A percentile compares a stretch with the other conserved stretches of the same genome.
phyloP scores from a whole-genome alignment of 2,888 invertebrate genomes.

The Exephanes ischioxanthus region DNA sequence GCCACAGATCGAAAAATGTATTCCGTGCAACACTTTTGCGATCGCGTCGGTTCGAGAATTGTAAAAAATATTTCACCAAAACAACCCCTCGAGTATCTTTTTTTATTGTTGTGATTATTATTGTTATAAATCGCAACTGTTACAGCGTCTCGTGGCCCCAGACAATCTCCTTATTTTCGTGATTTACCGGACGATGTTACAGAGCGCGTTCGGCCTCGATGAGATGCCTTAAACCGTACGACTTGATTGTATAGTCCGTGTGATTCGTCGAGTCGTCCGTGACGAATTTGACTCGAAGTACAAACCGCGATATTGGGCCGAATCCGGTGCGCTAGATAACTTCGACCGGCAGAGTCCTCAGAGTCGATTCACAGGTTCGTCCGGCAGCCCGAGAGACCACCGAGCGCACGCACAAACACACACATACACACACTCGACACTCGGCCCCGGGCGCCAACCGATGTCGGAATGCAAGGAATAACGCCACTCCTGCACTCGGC shows the following conservation, averaged over 20 bases:
- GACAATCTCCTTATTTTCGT: neutral
- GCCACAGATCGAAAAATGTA: neutral
- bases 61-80: neutral
- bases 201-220: neutral
- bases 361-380: conserved; percentile 1
- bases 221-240: neutral
- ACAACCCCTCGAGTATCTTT: neutral
- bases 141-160: neutral
- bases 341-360: conserved; percentile 41
- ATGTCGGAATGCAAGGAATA: conserved; percentile 69
- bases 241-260: too few species aligned
- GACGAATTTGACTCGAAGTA: too few species aligned
- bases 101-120: neutral
- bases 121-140: neutral
- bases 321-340: neutral
- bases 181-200: neutral
- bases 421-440: conserved; percentile 25
- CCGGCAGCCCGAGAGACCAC: conserved; percentile 43
- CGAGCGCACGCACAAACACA: conserved; percentile 45
- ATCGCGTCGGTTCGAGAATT: neutral
- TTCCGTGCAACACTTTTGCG: neutral
- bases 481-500: conserved; percentile 68
- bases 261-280: too few species aligned
- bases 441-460: conserved; percentile 66
- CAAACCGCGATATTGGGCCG: neutral